Base-by-base conservation (phyloP, 2,797 vertebrate species). In the Melanotaenia maccullochi region DNA sequence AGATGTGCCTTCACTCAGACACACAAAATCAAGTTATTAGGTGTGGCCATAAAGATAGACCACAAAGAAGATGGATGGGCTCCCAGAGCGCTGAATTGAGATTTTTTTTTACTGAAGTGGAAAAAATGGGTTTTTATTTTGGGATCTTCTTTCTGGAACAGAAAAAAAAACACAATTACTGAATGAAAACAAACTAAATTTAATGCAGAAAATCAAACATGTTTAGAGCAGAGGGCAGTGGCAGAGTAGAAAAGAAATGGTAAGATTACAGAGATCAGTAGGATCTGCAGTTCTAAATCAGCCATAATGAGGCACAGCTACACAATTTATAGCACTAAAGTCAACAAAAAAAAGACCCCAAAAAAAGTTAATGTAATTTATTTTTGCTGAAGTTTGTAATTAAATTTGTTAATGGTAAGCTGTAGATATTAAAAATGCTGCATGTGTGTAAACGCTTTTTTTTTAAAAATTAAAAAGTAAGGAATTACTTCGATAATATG, bases 371-470 rank as follows among this genome's bases (percentile, higher is more conserved):
- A 28, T 5, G 1, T 28, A 13, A 60, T 44, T 61, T 44, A 44
- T 44, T 61, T 61, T 44, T 13, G 16, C 16, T 44, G 18, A 44
- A 44, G 42, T 44, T 44, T 44, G 42, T 44, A 61, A 42, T 61
- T 16, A 28, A 30, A 13, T 40, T 28, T 42, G 13, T 60, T 14
- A 14, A 42, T 40, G 9, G 22, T 42, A 18, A 60, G 16, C 42
- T 24, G 22, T 42, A 42, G 35, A 42, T 40, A 60, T 28, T 24
- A 42, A 25, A 47, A 44, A 30, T 13, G 25, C 16, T 33, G 56
- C 9, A 32, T 32, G 24, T 6, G 38, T 18, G 40, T 62, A 32
- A 62, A 44, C 8, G 24, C 9, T 40, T 60, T 42, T 12, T 3
- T 9, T 9, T 3, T 0, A 20, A n/a, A 44, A 62, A 30, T 9